Conservation (phyloP, 2,113 vertebrate genomes). For the Gymnarchus niloticus region DNA sequence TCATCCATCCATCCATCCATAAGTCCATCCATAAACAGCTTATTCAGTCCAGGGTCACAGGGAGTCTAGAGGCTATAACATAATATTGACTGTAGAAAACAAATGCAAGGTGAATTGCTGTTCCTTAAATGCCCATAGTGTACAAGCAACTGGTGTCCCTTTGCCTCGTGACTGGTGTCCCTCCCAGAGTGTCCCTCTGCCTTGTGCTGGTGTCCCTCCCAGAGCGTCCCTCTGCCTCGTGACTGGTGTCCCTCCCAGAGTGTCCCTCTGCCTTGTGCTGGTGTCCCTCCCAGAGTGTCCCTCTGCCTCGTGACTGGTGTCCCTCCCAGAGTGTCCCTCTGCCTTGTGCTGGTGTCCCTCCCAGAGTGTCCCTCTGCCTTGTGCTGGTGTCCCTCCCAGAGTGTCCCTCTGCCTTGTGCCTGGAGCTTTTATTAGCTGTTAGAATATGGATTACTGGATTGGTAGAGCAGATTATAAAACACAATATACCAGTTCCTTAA, state of each 20-base stretch:
- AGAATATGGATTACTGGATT: not conserved
- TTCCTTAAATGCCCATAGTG: not conserved
- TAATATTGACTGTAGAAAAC: not conserved
- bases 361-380: not conserved
- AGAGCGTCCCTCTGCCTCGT: too few species aligned
- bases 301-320: too few species aligned
- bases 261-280: too few species aligned
- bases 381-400: too few species aligned
- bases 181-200: not conserved
- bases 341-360: not conserved
- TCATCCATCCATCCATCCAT: not conserved
- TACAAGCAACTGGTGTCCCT: not conserved
- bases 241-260: not conserved
- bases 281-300: too few species aligned
- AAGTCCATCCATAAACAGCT: not conserved
- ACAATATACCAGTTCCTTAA: not conserved
- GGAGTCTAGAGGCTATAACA: not conserved
- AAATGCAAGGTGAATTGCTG: not conserved
- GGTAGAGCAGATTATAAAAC: not conserved
- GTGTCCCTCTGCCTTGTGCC: too few species aligned
- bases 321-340: too few species aligned
- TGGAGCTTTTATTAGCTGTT: too few species aligned
- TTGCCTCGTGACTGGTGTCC: not conserved
- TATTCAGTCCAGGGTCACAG: not conserved
- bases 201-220: too few species aligned